phyloP scores from a whole-genome alignment of 2,797 vertebrate species.

The Molossus alvarezi region DNA sequence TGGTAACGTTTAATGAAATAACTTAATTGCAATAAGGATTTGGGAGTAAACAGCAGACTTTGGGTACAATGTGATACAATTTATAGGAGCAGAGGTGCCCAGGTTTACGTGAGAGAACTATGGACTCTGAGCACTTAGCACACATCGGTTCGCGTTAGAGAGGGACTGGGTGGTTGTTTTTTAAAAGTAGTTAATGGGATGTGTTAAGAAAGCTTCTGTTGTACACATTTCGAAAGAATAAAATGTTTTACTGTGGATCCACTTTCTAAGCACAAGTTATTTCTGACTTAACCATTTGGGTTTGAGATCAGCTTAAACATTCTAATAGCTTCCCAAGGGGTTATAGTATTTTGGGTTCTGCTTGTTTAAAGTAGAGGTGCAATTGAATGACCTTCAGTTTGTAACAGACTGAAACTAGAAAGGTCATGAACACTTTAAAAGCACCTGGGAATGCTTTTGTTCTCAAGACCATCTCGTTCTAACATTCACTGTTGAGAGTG shows the following conservation, averaged over 20 bases:
- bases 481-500: not conserved
- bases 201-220: not conserved
- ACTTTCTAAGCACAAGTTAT: constrained; percentile 35
- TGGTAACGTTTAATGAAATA: constrained; percentile 33
- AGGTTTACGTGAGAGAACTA: not conserved
- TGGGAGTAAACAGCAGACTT: not conserved
- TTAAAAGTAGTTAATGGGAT: not conserved
- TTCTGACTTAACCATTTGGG: constrained; percentile 39
- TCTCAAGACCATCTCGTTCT: not conserved
- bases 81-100: not conserved
- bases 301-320: not conserved
- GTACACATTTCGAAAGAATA: not conserved
- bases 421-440: not conserved
- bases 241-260: constrained; percentile 4
- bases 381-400: not conserved
- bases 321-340: not conserved
- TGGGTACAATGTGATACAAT: not conserved
- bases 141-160: not conserved
- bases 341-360: constrained; percentile 20
- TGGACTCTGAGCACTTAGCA: not conserved
- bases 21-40: not conserved
- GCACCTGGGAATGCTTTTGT: not conserved
- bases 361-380: not conserved
- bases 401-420: not conserved
- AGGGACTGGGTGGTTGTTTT: not conserved